Base-by-base conservation (phyloP, 2,113 vertebrate species). In the Chionomys nivalis region DNA sequence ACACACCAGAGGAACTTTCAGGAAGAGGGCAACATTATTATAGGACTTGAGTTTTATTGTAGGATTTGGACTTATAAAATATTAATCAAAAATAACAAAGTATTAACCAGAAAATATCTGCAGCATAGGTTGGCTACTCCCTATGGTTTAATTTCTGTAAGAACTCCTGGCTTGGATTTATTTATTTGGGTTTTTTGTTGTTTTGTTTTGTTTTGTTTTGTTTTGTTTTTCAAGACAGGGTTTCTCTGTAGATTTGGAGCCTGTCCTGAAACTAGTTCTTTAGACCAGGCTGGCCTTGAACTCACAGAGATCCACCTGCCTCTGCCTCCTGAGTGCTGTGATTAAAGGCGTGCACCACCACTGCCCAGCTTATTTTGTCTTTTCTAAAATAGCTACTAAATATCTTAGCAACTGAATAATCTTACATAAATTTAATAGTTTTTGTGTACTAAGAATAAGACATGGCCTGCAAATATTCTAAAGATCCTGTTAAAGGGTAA, bases 401-500 rank as follows among this genome's bases (percentile, higher is more conserved):
- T 91, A 81, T 4, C 44, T 93, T 93, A 93, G 66, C 44, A 79
- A 42, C n/a, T 77, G 58, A 66, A 21, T 88, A 87, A 72, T 75
- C 31, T 95, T 97, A 68, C 36, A 19, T 90, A 92, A 91, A 78
- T n/a, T 70, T 66, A 33, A 24, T 75, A 61, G 52, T 90, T 89
- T 79, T 65, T 94, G 44, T 52, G 65, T 94, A 42, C 77, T 97
- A 92, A 82, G 86, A 93, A 85, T 76, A 68, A 9, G 77, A 23
- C 26, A 91, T 79, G 90, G 47, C 28, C 19, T 87, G 1, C 92
- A 73, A 95, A 72, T 36, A 87, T 91, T 92, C 26, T 95, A 93
- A 78, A 66, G n/a, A 92, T 42, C 21, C 47, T 91, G 3, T 89
- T 88, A 31, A 93, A 94, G 61, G 61, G 39, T 42, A 1, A 42